These are phyloP conservation scores for Xerus rutilus DNA, from an alignment of 2,797 vertebrate species.

Conservation along the genomic window DNA sequence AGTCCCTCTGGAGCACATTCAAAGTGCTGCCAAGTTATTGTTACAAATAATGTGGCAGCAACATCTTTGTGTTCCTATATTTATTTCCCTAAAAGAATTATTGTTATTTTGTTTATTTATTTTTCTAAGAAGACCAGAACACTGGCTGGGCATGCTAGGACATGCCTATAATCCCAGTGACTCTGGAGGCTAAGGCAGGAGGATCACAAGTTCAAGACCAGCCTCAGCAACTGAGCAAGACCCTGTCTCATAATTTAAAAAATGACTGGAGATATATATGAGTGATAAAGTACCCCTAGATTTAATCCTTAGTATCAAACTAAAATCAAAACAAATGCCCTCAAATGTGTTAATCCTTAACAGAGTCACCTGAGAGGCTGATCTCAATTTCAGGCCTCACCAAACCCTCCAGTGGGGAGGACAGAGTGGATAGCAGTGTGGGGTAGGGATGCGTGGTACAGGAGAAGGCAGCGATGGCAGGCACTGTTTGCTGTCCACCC, in stretches of 20 bases:
- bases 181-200: too few species aligned
- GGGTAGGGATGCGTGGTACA: fast-evolving
- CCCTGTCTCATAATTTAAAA: too few species aligned
- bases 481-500: not conserved
- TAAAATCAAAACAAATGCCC: too few species aligned
- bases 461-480: not conserved
- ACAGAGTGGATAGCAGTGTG: not conserved
- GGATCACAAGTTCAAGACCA: too few species aligned
- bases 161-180: too few species aligned
- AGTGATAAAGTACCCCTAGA: too few species aligned
- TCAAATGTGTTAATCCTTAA: not conserved
- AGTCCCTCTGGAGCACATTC: not conserved
- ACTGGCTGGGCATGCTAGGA: too few species aligned
- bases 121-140: not conserved
- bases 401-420: not conserved
- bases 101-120: not conserved
- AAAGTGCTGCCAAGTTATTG: not conserved
- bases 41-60: not conserved
- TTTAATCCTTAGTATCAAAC: too few species aligned
- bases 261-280: too few species aligned
- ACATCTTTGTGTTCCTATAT: not conserved
- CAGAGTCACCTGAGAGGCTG: not conserved
- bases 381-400: not conserved
- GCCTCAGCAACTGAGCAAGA: too few species aligned
- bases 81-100: not conserved